Conservation (phyloP, 2,113 vertebrate species). For the Rhagologus leucostigma region DNA sequence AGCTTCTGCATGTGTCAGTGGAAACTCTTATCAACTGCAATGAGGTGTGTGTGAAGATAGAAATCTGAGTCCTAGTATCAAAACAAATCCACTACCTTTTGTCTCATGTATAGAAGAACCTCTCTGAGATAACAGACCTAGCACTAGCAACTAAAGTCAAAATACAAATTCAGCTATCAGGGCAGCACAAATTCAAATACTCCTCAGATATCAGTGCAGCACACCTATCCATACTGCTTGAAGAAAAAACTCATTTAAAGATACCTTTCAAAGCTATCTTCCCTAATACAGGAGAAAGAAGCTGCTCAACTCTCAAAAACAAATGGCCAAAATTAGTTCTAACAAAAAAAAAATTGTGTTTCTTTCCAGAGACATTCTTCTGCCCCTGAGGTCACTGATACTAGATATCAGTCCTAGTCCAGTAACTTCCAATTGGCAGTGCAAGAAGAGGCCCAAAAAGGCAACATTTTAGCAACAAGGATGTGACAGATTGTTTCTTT, state of each 20-base stretch:
- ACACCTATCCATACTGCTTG: background rate
- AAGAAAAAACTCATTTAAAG: background rate
- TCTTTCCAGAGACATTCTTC: background rate
- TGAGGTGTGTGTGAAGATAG: background rate
- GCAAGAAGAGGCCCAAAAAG: background rate
- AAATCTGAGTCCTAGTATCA: background rate
- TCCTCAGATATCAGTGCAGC: background rate
- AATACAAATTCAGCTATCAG: background rate
- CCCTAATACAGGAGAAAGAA: background rate
- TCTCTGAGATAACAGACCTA: background rate
- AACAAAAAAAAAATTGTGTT: background rate
- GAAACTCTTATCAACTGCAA: background rate
- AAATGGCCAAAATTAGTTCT: background rate
- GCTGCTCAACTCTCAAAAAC: background rate
- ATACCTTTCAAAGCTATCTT: background rate
- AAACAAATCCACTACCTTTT: background rate
- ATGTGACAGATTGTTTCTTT: background rate
- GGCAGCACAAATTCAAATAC: background rate
- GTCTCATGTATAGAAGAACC: background rate
- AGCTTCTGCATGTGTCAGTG: background rate
- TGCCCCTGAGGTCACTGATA: background rate
- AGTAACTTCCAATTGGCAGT: background rate
- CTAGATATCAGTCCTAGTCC: background rate
- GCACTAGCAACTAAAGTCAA: background rate
- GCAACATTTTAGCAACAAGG: background rate